Evolutionary conservation across 1,140 invertebrate species (phyloP).

Genomic region (Steinernema feltiae): DNA sequence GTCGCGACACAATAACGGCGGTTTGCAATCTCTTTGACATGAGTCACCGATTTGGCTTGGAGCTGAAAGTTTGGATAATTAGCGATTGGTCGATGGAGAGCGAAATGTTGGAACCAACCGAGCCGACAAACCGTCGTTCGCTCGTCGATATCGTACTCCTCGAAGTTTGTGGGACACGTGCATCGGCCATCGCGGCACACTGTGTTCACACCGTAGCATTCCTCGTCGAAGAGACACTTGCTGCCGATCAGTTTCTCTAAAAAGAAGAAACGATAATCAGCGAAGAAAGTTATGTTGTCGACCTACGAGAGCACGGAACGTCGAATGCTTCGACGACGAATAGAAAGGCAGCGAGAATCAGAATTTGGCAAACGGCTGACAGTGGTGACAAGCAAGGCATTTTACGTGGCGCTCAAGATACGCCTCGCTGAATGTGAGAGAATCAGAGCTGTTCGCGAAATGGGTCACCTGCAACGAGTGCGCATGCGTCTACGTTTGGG

Average conservation of each 20-base stretch:
- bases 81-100: constrained; percentile 16
- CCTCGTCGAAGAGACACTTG: constrained; percentile 56
- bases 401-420: not conserved
- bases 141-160: constrained; percentile 54
- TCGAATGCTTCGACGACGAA: constrained; percentile 8
- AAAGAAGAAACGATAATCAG: constrained; percentile 19
- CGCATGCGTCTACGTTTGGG: constrained; percentile 10
- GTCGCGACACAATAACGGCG: constrained; percentile 54
- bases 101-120: constrained; percentile 31
- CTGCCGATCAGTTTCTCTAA: constrained; percentile 55
- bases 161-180: constrained; percentile 57
- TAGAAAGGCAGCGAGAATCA: not conserved
- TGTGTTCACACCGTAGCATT: constrained; percentile 56
- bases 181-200: constrained; percentile 53
- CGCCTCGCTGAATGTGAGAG: not conserved
- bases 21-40: constrained; percentile 57
- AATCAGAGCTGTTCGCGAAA: not conserved
- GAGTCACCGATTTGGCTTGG: constrained; percentile 54
- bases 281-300: not conserved
- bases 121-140: constrained; percentile 49
- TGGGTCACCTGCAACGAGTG: constrained; percentile 1
- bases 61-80: constrained; percentile 40
- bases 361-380: not conserved
- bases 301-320: constrained; percentile 22
- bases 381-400: not conserved